Evolutionary conservation across 2,797 vertebrate genomes (phyloP).

Genomic region (Melanogrammus aeglefinus): DNA sequence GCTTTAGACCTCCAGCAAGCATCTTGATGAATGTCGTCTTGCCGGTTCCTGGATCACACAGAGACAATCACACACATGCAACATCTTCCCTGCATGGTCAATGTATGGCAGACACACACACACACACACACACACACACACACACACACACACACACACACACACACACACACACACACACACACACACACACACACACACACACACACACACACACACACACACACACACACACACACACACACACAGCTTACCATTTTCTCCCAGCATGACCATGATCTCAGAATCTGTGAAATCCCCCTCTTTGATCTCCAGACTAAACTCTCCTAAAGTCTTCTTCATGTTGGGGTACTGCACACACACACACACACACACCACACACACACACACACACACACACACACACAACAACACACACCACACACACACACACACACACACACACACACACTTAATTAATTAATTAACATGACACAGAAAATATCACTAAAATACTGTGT

Average conservation of each 20-base stretch:
- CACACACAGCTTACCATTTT: constrained; percentile 81
- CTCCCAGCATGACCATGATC: constrained; percentile 99
- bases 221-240: constrained; percentile 2
- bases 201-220: background rate
- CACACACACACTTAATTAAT: background rate
- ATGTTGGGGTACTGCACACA: constrained; percentile 85
- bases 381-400: background rate
- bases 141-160: background rate
- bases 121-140: background rate
- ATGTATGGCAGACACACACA: background rate
- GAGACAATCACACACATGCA: background rate
- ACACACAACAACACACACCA: background rate
- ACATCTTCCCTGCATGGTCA: background rate
- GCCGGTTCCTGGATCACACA: constrained; percentile 82
- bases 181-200: background rate
- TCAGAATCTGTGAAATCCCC: constrained; percentile 99
- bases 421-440: background rate
- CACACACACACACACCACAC: background rate
- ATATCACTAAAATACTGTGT: too few species aligned
- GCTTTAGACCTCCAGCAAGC: constrained; percentile 91
- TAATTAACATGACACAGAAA: too few species aligned
- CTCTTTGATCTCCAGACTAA: constrained; percentile 84
- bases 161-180: constrained; percentile 1
- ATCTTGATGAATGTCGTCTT: constrained; percentile 98
- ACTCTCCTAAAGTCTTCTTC: constrained; percentile 96